phyloP scores from a whole-genome alignment of 1,140 invertebrate species.

The Pachypeltis micranthus region DNA sequence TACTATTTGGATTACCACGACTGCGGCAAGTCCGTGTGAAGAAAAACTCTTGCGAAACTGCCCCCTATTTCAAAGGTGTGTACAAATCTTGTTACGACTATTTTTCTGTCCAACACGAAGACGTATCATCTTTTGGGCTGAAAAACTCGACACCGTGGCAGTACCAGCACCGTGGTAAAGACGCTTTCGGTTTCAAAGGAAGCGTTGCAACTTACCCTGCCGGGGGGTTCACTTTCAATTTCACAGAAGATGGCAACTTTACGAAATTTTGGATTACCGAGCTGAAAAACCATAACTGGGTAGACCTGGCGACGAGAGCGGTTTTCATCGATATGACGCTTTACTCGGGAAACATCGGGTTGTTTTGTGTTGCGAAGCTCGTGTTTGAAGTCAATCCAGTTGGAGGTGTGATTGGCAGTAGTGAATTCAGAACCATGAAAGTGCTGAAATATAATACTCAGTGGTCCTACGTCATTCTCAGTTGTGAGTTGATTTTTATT shows the following conservation, averaged over 20 bases:
- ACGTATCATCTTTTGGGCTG: too few species aligned
- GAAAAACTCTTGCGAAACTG: not conserved
- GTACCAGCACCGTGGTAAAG: too few species aligned
- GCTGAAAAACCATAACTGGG: constrained; percentile 53
- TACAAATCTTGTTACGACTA: not conserved
- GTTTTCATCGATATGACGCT: constrained; percentile 61
- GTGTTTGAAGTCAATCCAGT: too few species aligned
- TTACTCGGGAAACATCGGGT: constrained; percentile 64
- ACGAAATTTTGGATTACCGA: constrained; percentile 37
- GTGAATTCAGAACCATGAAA: too few species aligned
- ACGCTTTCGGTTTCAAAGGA: too few species aligned
- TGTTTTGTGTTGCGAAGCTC: constrained; percentile 56
- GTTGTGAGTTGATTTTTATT: too few species aligned
- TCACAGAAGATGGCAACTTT: constrained; percentile 35
- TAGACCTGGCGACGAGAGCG: constrained; percentile 51
- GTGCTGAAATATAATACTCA: too few species aligned
- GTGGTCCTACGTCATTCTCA: too few species aligned
- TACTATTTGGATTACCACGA: too few species aligned
- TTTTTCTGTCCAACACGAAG: not conserved
- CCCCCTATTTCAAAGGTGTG: not conserved
- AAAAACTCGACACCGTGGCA: too few species aligned
- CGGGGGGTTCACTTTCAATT: constrained; percentile 40
- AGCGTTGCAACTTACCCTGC: constrained; percentile 44
- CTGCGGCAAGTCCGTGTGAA: too few species aligned
- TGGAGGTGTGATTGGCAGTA: too few species aligned